Evolutionary conservation across 2,797 vertebrate species (phyloP).

Genomic region (Melanotaenia parkinsoni): DNA sequence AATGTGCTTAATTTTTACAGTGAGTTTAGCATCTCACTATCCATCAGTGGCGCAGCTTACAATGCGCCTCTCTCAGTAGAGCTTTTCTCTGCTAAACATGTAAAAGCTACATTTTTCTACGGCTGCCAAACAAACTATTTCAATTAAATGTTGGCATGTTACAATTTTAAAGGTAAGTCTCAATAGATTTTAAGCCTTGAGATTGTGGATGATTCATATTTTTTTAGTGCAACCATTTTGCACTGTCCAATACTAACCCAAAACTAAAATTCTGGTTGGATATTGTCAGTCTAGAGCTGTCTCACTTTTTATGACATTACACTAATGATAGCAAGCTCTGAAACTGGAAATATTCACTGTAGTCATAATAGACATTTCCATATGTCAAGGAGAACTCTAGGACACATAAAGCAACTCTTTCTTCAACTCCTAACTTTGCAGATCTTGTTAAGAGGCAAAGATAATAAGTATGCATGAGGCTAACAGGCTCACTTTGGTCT

Average conservation of each 20-base stretch:
- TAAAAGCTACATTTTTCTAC: background rate
- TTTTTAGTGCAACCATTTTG: background rate
- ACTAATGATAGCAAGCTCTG: constrained; percentile 19
- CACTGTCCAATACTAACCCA: background rate
- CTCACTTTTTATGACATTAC: background rate
- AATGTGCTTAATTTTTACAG: background rate
- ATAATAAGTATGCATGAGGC: constrained; percentile 65
- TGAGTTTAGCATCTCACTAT: constrained; percentile 12
- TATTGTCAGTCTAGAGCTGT: constrained; percentile 3
- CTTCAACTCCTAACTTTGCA: constrained; percentile 47
- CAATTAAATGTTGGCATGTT: background rate
- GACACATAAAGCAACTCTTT: constrained; percentile 57
- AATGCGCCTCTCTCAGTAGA: background rate
- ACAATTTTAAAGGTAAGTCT: background rate
- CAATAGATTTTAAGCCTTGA: background rate
- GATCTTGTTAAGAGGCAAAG: constrained; percentile 54
- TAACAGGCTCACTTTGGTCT: constrained; percentile 60
- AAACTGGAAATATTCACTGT: constrained; percentile 19
- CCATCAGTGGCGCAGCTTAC: background rate
- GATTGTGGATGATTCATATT: background rate
- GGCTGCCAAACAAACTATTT: background rate
- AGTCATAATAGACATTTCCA: constrained; percentile 23
- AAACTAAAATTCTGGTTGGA: background rate
- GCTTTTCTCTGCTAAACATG: background rate
- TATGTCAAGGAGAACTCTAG: constrained; percentile 45